Evolutionary conservation across 92 coral and sea anemone species (phyloP).

Genomic region (Micromussa lordhowensis): DNA sequence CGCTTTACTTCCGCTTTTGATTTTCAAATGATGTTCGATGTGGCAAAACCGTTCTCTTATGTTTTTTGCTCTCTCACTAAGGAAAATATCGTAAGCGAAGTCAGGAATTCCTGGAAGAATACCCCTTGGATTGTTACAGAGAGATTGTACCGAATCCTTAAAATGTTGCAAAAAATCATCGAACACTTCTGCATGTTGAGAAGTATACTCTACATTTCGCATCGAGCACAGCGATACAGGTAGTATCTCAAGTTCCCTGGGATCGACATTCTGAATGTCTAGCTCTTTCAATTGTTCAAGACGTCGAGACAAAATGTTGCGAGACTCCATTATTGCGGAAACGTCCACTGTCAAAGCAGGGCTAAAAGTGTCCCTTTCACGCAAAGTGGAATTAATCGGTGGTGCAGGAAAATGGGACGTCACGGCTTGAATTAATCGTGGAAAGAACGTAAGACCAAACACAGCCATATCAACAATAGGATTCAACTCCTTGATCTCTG

Average conservation of each 20-base stretch:
- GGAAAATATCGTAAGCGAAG: conserved; percentile 45
- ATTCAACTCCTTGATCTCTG: background rate
- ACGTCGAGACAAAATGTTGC: background rate
- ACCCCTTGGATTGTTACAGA: background rate
- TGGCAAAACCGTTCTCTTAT: background rate
- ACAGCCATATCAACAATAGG: background rate
- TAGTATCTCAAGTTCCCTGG: background rate
- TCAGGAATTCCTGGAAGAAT: background rate
- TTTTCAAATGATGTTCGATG: background rate
- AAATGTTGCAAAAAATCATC: background rate
- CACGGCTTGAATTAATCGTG: background rate
- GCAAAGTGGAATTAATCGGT: background rate
- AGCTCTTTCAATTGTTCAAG: background rate
- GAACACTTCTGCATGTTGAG: background rate
- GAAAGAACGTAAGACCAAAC: background rate
- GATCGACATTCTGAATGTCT: background rate
- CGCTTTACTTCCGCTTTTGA: background rate
- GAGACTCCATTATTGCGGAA: background rate
- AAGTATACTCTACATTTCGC: background rate
- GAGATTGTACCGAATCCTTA: background rate
- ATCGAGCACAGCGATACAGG: background rate
- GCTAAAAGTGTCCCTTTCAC: background rate
- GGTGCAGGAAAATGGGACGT: background rate
- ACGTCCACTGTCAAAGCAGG: background rate
- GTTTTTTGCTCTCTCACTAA: background rate